Percentiles rank a stretch among this genome's conserved stretches.
Conservation (phyloP, 2,888 invertebrate genomes). For the Eupithecia dodoneata region DNA sequence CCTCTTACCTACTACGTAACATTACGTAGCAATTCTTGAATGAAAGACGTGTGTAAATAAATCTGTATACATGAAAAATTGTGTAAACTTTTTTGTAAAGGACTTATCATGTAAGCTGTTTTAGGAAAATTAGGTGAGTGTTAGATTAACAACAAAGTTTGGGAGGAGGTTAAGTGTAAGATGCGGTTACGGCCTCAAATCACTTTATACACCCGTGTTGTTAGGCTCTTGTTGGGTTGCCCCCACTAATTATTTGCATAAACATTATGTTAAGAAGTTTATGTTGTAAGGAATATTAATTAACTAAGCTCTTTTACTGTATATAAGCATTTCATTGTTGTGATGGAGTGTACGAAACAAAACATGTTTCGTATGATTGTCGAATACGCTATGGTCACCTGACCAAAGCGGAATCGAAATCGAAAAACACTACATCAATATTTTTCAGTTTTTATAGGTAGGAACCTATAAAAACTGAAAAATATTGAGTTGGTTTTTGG, state of each 20-base stretch:
- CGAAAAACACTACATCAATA: no score
- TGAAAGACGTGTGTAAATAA: constrained; percentile 35
- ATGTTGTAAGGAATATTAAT: not conserved
- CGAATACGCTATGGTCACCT: no score
- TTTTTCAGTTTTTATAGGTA: no score
- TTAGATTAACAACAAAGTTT: constrained; percentile 13
- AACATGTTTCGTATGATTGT: no score
- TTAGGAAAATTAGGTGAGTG: constrained; percentile 33
- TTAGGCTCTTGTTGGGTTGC: constrained; percentile 14
- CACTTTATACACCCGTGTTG: constrained; percentile 15
- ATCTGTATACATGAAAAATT: constrained; percentile 15
- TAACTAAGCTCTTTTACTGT: not conserved
- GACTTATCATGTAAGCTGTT: constrained; percentile 14
- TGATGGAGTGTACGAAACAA: not conserved
- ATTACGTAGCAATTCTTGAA: constrained; percentile 29
- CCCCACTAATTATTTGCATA: constrained; percentile 13
- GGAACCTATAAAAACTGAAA: not conserved
- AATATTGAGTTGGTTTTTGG: not conserved
- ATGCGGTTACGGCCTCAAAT: constrained; percentile 9
- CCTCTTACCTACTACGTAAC: constrained; percentile 31
- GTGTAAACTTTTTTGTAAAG: constrained; percentile 25
- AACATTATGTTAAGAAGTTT: constrained; percentile 3
- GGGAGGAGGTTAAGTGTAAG: constrained; percentile 17
- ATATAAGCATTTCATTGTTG: not conserved
- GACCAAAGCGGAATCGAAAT: no score